Percentiles rank a stretch among this genome's conserved stretches.
Evolutionary conservation across 1,140 invertebrate genomes (phyloP).

Genomic region (Orussus abietinus): DNA sequence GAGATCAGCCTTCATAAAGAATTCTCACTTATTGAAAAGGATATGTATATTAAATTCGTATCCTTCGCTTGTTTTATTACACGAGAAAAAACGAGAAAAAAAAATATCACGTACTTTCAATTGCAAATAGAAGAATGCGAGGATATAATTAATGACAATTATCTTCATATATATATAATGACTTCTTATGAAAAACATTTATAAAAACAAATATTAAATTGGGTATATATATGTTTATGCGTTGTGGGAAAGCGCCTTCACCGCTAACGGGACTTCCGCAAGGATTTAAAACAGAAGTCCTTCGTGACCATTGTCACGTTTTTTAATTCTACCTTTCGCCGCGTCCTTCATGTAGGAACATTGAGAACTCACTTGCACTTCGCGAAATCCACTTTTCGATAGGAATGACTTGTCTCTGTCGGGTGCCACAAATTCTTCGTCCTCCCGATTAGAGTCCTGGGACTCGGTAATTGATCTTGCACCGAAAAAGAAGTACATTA

Average conservation of each 20-base stretch:
- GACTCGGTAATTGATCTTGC: slow-evolving; percentile 19
- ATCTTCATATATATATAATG: too few relatives aligned
- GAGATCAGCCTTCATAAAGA: too few relatives aligned
- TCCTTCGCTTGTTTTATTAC: not conserved
- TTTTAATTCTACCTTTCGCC: too few relatives aligned
- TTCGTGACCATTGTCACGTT: too few relatives aligned
- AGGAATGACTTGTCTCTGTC: slow-evolving; percentile 2
- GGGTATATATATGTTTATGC: slow-evolving; percentile 6
- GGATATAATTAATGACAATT: not conserved
- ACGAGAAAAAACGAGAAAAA: slow-evolving; percentile 11
- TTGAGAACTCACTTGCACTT: not conserved
- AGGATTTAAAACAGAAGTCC: not conserved
- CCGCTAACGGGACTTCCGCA: slow-evolving; percentile 7
- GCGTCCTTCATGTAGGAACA: too few relatives aligned
- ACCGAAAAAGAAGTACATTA: slow-evolving; percentile 27
- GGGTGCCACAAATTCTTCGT: slow-evolving; percentile 5
- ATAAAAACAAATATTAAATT: slow-evolving; percentile 10
- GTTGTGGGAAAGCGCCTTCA: slow-evolving; percentile 29
- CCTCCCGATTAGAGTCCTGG: slow-evolving; percentile 7
- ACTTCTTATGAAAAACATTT: too few relatives aligned
- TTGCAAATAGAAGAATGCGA: slow-evolving; percentile 3
- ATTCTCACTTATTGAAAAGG: not conserved
- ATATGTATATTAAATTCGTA: not conserved
- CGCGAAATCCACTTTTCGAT: not conserved
- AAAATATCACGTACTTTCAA: slow-evolving; percentile 12